Base-by-base conservation (phyloP, 2,888 invertebrate genomes). In the Conchocele bisecta region DNA sequence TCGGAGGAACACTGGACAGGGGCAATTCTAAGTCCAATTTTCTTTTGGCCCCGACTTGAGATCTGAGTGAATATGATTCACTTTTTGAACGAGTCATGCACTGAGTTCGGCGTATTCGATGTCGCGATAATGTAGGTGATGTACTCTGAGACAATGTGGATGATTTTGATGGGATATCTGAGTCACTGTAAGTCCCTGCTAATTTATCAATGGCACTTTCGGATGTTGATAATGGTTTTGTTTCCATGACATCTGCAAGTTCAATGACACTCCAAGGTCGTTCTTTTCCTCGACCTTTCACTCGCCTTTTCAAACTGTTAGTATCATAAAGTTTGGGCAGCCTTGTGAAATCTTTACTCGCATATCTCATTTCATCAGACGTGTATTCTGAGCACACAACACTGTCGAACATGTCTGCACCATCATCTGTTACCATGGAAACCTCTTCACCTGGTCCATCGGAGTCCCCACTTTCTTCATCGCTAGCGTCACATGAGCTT, bases 251-350 rank as follows among this genome's bases (percentile, higher is more conserved):
- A 89, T 96, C 96, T 15, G 96, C 95, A 37, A 96, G 93, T 84
- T 96, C 96, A 7, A 97, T 96, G 6, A 97, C 96, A 70, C 97
- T 96, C 96, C 96, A 96, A 0, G 97, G 97, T 48, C 97, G 93
- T 48, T 88, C 87, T 61, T 83, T 57, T 9, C 57, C 64, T 46
- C 57, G 65, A 29, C 67, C 57, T 69, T 76, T 75, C 24, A 71
- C 35, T 29, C 73, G 66, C 33, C 57, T 68, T 17, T 82, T 68
- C 22, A 86, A 69, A 41, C 77, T 78, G 31, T 73, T 72, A 33
- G 81, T 82, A 50, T 84, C 83, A 56, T 79, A 76, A 26, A 84
- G 72, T 39, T 61, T 69, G 20, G 83, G 79, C 63, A 81, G 60
- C 44, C 54, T 70, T 3, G 70, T 50, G 42, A 76, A 59, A 39